Base-by-base conservation (phyloP, 1,140 invertebrate genomes). In the Lordiphosa clarofinis region DNA sequence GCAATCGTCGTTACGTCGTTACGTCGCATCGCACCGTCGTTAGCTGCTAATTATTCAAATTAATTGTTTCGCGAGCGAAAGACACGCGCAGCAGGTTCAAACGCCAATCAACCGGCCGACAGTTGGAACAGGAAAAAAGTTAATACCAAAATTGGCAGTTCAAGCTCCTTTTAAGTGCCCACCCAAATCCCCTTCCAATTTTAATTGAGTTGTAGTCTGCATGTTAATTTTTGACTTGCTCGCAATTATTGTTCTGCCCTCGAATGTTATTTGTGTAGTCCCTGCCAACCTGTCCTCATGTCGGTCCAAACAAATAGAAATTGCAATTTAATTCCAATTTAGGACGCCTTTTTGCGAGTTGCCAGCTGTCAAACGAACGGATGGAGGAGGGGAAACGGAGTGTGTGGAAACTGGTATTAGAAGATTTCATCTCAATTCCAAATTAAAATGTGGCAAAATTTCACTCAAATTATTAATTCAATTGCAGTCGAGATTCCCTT, bases 1-100 rank as follows among this genome's bases (percentile, higher is more conserved):
- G 49, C 39, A 38, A 52, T 42, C n/a, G n/a, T n/a, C n/a, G n/a
- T n/a, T n/a, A n/a, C n/a, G n/a, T n/a, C n/a, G n/a, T n/a, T n/a
- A n/a, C n/a, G n/a, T n/a, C n/a, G n/a, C n/a, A n/a, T n/a, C n/a
- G n/a, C n/a, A n/a, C n/a, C 31, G 47, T 58, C 24, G 24, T 84
- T 84, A 76, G 73, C 69, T 84, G 73, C 78, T 84, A 84, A 84
- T 84, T 84, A 84, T 84, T 84, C 78, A 84, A 84, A 84, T 84
- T 84, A 84, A 84, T 84, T 84, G 78, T 76, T 84, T 73, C 56
- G 64, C 57, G 56, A 70, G 5, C 38, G 24, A 24, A 57, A 76
- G 76, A 82, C 78, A 76, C 57, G 78, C 72, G n/a, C n/a, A n/a
- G 78, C 78, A 82, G 60, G 78, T 73, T 84, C 78, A 82, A 82